A percentile compares a stretch with the other conserved stretches of the same genome.
phyloP scores from a whole-genome alignment of 92 coral and sea anemone genomes.

The Zoanthus gigantus region DNA sequence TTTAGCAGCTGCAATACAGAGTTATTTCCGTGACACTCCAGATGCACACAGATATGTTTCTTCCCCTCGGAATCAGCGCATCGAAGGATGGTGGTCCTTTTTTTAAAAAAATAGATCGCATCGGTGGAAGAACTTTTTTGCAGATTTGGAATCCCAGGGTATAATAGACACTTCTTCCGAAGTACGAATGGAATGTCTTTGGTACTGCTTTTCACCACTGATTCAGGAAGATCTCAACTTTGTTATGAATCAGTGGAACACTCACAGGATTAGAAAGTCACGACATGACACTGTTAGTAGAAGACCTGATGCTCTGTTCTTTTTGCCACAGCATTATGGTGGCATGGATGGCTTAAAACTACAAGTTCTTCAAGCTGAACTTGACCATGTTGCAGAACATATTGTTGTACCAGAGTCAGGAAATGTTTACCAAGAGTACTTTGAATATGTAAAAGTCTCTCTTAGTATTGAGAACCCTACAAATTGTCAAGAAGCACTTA shows the following conservation, averaged over 20 bases:
- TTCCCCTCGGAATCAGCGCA: conserved; percentile 71
- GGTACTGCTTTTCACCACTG: conserved; percentile 48
- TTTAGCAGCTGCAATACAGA: conserved; percentile 66
- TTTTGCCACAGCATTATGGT: conserved; percentile 47
- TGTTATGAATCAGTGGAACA: conserved; percentile 59
- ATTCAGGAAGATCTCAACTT: conserved; percentile 45
- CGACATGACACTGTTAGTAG: conserved; percentile 50
- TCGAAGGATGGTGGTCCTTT: conserved; percentile 81
- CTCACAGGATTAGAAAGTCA: conserved; percentile 55
- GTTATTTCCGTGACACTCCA: conserved; percentile 65
- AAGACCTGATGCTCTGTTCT: conserved; percentile 50
- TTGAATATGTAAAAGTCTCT: conserved; percentile 67
- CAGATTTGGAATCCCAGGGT: conserved; percentile 54
- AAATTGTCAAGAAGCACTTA: conserved; percentile 55
- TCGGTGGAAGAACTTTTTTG: conserved; percentile 65
- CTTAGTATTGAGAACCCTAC: conserved; percentile 30
- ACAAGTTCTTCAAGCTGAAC: conserved; percentile 41
- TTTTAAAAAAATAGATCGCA: conserved; percentile 51
- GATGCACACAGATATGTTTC: conserved; percentile 71
- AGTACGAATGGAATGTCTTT: conserved; percentile 52
- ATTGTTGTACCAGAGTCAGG: conserved; percentile 10
- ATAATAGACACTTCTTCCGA: conserved; percentile 45
- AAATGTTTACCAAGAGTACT: conserved; percentile 53
- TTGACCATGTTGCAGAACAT: conserved; percentile 43
- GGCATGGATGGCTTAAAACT: conserved; percentile 15